phyloP scores from a whole-genome alignment of 2,797 vertebrate species.

The Chelon labrosus region DNA sequence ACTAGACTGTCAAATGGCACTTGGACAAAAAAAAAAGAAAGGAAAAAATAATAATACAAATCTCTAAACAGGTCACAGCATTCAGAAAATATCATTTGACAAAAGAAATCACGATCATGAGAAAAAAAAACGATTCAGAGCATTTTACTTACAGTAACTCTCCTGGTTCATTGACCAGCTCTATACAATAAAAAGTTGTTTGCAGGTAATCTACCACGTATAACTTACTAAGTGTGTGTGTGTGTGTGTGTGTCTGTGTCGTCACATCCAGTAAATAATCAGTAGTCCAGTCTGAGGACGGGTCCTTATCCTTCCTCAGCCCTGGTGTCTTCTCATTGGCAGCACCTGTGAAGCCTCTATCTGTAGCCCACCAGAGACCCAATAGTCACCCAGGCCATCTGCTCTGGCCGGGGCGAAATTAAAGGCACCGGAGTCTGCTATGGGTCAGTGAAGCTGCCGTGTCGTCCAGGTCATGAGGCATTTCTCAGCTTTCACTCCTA shows the following conservation, averaged over 20 bases:
- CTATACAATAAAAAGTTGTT: constrained; percentile 73
- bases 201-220: constrained; percentile 53
- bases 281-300: constrained; percentile 58
- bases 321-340: constrained; percentile 55
- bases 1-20: constrained; percentile 98
- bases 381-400: constrained; percentile 67
- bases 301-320: constrained; percentile 48
- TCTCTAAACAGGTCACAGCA: constrained; percentile 80
- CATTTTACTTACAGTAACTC: constrained; percentile 65
- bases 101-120: constrained; percentile 74
- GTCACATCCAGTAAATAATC: constrained; percentile 60
- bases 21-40: constrained; percentile 78
- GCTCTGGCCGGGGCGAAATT: constrained; percentile 73
- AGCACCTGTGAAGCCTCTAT: constrained; percentile 69
- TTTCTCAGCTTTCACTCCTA: constrained; percentile 49
- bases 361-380: constrained; percentile 73
- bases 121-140: constrained; percentile 61
- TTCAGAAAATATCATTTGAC: constrained; percentile 77
- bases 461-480: constrained; percentile 62
- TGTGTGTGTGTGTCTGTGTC: constrained; percentile 37
- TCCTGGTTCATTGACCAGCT: constrained; percentile 63
- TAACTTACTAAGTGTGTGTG: constrained; percentile 45
- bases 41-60: constrained; percentile 78
- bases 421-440: constrained; percentile 88
- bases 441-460: constrained; percentile 82